A percentile compares a stretch with the other conserved stretches of the same genome.
These are phyloP conservation scores for Saturnia pavonia DNA, from an alignment of 2,888 invertebrate species.

Conservation along the genomic window DNA sequence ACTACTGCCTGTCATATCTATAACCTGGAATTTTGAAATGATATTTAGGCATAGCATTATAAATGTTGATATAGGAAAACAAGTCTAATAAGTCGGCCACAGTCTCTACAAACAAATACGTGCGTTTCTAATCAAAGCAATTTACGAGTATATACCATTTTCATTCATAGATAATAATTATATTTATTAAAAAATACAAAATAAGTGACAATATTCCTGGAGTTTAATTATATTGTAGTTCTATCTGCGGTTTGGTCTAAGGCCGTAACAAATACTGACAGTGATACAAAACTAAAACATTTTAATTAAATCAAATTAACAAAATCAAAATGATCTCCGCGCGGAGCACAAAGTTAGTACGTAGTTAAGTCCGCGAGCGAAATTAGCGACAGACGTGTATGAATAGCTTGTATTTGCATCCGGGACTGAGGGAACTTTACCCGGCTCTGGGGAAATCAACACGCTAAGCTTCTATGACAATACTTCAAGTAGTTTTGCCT, in stretches of 20 bases:
- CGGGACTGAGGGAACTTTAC: neutral
- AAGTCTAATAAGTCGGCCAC: neutral
- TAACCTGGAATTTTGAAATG: too few relatives aligned
- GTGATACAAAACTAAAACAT: neutral
- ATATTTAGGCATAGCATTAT: too few relatives aligned
- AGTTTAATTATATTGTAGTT: neutral
- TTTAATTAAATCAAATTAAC: constrained; percentile 4
- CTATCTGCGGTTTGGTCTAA: neutral
- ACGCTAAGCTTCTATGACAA: constrained; percentile 11
- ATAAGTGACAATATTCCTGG: neutral
- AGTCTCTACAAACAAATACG: neutral
- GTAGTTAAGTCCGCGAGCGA: constrained; percentile 4
- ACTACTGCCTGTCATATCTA: too few relatives aligned
- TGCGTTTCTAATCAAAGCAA: neutral
- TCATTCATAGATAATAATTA: neutral
- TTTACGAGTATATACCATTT: neutral
- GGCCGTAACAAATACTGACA: neutral
- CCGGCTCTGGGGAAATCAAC: constrained; percentile 12
- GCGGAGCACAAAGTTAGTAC: neutral
- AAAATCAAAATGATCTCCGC: constrained; percentile 7
- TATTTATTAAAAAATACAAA: neutral
- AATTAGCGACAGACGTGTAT: constrained; percentile 14
- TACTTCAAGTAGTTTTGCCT: constrained; percentile 7
- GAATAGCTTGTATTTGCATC: constrained; percentile 13
- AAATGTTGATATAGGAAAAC: too few relatives aligned